phyloP scores from a whole-genome alignment of 1,140 invertebrate genomes.

The Drosophila subpulchrella region DNA sequence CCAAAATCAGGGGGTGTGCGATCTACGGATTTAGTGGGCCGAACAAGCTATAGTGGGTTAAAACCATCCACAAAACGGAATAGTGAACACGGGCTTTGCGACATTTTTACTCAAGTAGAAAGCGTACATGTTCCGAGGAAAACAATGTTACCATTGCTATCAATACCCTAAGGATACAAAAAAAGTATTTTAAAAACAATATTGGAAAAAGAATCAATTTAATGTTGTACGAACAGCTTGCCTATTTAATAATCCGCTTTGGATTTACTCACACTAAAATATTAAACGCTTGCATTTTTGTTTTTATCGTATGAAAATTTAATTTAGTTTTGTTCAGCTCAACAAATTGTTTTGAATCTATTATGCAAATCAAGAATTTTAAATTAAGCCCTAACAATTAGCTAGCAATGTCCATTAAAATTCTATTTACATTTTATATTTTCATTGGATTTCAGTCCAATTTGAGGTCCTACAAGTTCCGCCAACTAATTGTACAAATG shows the following conservation, averaged over 20 bases:
- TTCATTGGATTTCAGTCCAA: neutral
- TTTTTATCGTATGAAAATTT: neutral
- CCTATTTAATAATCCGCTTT: neutral
- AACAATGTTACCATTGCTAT: neutral
- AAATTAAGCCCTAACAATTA: constrained; percentile 1
- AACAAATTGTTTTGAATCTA: constrained; percentile 1
- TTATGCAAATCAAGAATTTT: constrained; percentile 1
- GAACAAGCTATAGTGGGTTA: constrained; percentile 7
- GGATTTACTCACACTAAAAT: neutral
- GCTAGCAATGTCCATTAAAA: neutral
- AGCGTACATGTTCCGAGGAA: neutral
- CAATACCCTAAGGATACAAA: neutral
- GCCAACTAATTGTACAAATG: neutral
- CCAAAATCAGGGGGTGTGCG: neutral
- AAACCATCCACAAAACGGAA: constrained; percentile 24
- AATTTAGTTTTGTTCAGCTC: neutral
- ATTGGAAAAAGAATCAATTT: too few relatives aligned
- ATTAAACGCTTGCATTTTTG: neutral
- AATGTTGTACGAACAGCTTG: too few relatives aligned
- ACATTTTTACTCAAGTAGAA: constrained; percentile 1
- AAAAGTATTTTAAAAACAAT: too few relatives aligned
- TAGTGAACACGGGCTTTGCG: constrained; percentile 6
- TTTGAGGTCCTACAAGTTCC: neutral
- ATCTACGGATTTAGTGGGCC: constrained; percentile 1
- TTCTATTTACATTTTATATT: too few relatives aligned